Evolutionary conservation across 2,888 invertebrate species (phyloP).

Genomic region (Cylindroiulus punctatus): DNA sequence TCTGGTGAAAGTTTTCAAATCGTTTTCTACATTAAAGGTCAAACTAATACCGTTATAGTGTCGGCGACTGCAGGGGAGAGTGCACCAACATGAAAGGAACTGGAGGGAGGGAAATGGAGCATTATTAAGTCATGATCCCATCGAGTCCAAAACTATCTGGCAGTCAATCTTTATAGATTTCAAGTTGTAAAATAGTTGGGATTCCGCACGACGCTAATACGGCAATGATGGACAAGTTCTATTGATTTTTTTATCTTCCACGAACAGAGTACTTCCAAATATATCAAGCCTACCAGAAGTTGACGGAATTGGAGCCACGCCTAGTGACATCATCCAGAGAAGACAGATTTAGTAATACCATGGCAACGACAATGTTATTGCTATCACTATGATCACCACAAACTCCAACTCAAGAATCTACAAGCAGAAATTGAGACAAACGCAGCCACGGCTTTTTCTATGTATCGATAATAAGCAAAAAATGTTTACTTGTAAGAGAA

Average conservation of each 20-base stretch:
- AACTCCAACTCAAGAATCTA: too few species aligned
- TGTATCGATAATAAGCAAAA: too few species aligned
- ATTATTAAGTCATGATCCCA: constrained; percentile 38
- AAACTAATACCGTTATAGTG: background rate
- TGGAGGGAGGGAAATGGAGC: background rate
- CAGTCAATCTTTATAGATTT: constrained; percentile 38
- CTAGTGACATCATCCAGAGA: too few species aligned
- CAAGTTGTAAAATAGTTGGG: constrained; percentile 37
- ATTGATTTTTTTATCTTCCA: constrained; percentile 26
- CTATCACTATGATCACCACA: too few species aligned
- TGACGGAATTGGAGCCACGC: too few species aligned
- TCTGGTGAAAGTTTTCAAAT: constrained; percentile 1
- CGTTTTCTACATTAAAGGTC: constrained; percentile 37
- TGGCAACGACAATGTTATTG: too few species aligned
- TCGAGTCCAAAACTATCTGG: background rate
- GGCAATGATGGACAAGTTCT: background rate
- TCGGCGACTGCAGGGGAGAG: background rate
- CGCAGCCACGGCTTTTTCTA: too few species aligned
- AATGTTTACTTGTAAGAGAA: too few species aligned
- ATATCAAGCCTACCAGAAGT: background rate
- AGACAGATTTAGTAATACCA: too few species aligned
- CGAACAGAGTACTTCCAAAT: background rate
- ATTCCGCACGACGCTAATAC: constrained; percentile 15
- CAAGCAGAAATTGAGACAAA: too few species aligned
- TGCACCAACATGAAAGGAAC: background rate